phyloP scores from a whole-genome alignment of 1,140 invertebrate genomes.

The Oryctes rhinoceros region DNA sequence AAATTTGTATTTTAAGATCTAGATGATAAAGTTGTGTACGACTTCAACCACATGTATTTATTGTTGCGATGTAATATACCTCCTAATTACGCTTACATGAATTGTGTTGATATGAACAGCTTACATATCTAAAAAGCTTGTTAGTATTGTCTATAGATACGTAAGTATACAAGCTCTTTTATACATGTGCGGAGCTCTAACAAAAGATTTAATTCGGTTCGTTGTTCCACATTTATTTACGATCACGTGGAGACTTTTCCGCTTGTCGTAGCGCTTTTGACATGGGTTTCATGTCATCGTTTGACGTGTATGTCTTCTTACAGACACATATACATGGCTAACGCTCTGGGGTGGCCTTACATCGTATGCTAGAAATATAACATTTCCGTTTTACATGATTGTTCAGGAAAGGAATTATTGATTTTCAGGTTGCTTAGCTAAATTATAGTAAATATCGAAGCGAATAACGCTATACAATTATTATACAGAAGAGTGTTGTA shows the following conservation, averaged over 20 bases:
- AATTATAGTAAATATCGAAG: neutral
- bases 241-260: slow-evolving; percentile 5
- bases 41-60: no score
- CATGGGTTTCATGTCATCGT: slow-evolving; percentile 10
- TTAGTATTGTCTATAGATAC: no score
- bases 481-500: no score
- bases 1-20: no score
- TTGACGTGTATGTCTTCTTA: slow-evolving; percentile 5
- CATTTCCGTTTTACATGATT: neutral
- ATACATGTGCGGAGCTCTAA: neutral
- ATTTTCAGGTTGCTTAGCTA: neutral
- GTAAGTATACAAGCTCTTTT: no score
- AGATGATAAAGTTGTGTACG: no score
- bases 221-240: slow-evolving; percentile 19
- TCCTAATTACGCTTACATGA: no score
- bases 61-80: no score
- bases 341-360: slow-evolving; percentile 4
- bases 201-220: slow-evolving; percentile 16
- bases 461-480: neutral
- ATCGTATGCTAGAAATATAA: neutral
- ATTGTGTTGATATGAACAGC: no score
- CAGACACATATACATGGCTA: neutral
- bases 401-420: neutral
- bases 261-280: slow-evolving; percentile 11
- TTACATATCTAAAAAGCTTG: neutral